Percentiles rank a stretch among this genome's conserved stretches.
These are phyloP conservation scores for Cuniculus paca DNA, from an alignment of 2,797 vertebrate species.

Conservation along the genomic window DNA sequence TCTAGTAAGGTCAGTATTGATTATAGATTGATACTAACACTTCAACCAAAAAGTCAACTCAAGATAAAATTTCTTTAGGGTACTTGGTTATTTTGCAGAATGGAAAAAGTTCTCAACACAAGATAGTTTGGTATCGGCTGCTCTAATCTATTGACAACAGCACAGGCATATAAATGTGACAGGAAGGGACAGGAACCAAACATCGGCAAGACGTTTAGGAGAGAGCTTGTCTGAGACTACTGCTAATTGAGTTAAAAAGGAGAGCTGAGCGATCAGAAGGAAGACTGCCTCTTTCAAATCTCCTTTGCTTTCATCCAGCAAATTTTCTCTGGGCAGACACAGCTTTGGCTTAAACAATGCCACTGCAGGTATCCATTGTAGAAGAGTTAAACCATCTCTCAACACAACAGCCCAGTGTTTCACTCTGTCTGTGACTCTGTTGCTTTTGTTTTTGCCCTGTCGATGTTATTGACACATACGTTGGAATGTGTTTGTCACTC, in stretches of 20 bases:
- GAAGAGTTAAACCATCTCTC: not conserved
- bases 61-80: not conserved
- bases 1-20: slow-evolving; percentile 6
- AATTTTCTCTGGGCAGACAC: not conserved
- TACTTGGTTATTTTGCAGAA: not conserved
- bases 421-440: not conserved
- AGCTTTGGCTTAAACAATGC: not conserved
- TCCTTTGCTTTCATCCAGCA: not conserved
- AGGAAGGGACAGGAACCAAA: not conserved
- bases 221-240: not conserved
- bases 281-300: not conserved
- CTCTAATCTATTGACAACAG: not conserved
- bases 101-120: not conserved
- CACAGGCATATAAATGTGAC: not conserved
- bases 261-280: not conserved
- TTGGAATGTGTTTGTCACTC: not conserved
- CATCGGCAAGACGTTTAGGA: not conserved
- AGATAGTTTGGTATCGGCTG: not conserved
- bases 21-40: not conserved
- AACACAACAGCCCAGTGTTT: not conserved
- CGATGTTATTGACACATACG: not conserved
- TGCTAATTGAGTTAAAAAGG: not conserved
- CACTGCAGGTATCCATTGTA: not conserved
- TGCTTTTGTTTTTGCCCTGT: not conserved
- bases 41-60: not conserved